Percentiles rank a stretch among this genome's conserved stretches.
These are phyloP conservation scores for Hippocampus comes DNA, from an alignment of 2,113 vertebrate genomes.

Conservation along the genomic window DNA sequence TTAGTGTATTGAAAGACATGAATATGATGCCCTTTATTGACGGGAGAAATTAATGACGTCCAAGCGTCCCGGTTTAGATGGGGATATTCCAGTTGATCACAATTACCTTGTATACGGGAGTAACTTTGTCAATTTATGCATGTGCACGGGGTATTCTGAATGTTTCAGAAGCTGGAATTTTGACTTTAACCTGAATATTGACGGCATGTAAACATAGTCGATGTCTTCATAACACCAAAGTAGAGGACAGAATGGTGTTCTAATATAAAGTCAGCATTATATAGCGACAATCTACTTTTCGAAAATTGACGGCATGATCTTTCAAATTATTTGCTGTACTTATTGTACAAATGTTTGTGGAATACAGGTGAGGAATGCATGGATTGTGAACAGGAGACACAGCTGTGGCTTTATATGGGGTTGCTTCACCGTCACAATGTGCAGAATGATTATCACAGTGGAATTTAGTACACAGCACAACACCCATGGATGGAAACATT, in stretches of 20 bases:
- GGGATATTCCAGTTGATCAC: too few relatives aligned
- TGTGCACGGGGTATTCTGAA: too few relatives aligned
- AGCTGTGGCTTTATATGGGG: neutral
- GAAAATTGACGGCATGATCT: neutral
- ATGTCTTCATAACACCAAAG: neutral
- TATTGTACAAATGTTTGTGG: constrained; percentile 22
- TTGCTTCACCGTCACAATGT: constrained; percentile 19
- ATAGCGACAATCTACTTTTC: neutral
- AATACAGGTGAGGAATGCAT: constrained; percentile 31
- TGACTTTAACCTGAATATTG: too few relatives aligned
- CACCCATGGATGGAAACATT: constrained; percentile 31
- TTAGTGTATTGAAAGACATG: too few relatives aligned
- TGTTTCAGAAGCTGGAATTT: too few relatives aligned
- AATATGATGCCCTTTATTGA: too few relatives aligned
- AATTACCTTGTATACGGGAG: too few relatives aligned
- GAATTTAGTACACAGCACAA: constrained; percentile 14
- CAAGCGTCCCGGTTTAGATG: too few relatives aligned
- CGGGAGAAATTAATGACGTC: too few relatives aligned
- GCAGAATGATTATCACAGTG: constrained; percentile 14
- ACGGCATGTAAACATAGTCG: too few relatives aligned
- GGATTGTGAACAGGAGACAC: constrained; percentile 24
- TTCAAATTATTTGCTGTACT: neutral
- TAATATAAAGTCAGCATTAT: neutral
- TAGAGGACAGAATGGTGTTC: neutral
- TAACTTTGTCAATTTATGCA: too few relatives aligned